Conservation (phyloP, 1,140 invertebrate genomes). For the Neuroterus valhalla region DNA sequence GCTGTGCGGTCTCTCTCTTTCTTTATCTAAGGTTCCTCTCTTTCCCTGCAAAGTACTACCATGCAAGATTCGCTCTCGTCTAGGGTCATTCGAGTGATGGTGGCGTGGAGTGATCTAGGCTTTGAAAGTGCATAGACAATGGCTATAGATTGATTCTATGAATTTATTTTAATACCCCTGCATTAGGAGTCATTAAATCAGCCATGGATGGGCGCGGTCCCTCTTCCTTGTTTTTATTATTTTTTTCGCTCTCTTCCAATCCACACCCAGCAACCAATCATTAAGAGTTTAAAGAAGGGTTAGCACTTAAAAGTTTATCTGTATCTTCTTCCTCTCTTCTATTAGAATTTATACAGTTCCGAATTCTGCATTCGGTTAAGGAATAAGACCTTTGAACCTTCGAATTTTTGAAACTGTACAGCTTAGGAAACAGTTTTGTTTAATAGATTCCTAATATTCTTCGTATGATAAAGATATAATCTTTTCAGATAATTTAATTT, state of each 20-base stretch:
- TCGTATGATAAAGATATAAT: too few species aligned
- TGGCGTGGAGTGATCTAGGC: conserved; percentile 32
- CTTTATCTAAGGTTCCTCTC: conserved; percentile 39
- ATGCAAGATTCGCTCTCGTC: conserved; percentile 28
- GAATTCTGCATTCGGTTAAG: too few species aligned
- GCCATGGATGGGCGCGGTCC: conserved; percentile 8
- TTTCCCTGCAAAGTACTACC: conserved; percentile 35
- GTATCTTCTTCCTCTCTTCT: neutral
- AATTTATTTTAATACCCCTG: conserved; percentile 57
- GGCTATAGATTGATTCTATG: conserved; percentile 60
- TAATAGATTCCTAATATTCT: too few species aligned
- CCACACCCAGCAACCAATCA: neutral
- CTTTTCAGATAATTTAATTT: too few species aligned
- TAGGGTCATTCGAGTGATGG: conserved; percentile 34
- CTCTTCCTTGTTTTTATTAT: neutral
- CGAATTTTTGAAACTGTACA: too few species aligned
- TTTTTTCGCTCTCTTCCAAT: neutral
- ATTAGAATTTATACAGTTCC: too few species aligned
- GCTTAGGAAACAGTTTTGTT: too few species aligned
- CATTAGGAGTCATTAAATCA: conserved; percentile 51
- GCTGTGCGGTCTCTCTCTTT: conserved; percentile 40
- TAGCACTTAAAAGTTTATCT: neutral
- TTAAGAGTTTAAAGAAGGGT: conserved; percentile 4
- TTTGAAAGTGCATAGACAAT: conserved; percentile 50
- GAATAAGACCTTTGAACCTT: too few species aligned